Percentiles rank a stretch among this genome's conserved stretches.
Conservation (phyloP, 2,113 vertebrate genomes). For the Upupa epops region DNA sequence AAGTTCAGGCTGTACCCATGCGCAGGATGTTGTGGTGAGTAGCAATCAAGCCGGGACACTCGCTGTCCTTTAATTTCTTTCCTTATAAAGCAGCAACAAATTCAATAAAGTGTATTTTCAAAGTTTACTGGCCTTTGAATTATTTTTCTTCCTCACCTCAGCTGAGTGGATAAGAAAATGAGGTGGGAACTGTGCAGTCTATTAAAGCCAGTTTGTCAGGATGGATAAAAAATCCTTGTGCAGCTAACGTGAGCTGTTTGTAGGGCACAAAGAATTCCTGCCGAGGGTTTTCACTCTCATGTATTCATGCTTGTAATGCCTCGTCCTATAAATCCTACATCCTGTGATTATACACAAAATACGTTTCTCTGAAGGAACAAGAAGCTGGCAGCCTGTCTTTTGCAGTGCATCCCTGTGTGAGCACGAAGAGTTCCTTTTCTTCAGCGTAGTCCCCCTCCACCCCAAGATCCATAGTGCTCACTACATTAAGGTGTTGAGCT, state of each 20-base stretch:
- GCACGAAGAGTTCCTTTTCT: not conserved
- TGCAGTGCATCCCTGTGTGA: not conserved
- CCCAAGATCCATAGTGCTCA: not conserved
- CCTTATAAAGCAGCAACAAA: not conserved
- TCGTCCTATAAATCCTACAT: not conserved
- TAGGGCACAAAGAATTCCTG: not conserved
- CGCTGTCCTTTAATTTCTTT: slow-evolving; percentile 22
- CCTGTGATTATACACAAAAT: not conserved
- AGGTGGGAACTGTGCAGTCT: not conserved
- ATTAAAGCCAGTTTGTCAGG: slow-evolving; percentile 1
- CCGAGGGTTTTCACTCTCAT: not conserved
- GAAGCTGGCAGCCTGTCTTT: not conserved
- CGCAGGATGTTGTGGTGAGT: not conserved
- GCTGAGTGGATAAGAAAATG: slow-evolving; percentile 24
- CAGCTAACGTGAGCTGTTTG: not conserved
- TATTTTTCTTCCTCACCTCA: slow-evolving; percentile 28
- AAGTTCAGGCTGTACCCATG: not conserved
- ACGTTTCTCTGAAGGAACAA: not conserved
- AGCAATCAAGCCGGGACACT: not conserved
- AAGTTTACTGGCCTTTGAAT: slow-evolving; percentile 41
- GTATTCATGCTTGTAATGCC: not conserved
- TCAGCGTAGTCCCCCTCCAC: not conserved
- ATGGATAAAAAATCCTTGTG: not conserved
- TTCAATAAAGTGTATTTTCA: slow-evolving; percentile 20
- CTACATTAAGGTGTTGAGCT: not conserved